phyloP scores from a whole-genome alignment of 2,113 vertebrate species.

The Gorsachius goisagi region DNA sequence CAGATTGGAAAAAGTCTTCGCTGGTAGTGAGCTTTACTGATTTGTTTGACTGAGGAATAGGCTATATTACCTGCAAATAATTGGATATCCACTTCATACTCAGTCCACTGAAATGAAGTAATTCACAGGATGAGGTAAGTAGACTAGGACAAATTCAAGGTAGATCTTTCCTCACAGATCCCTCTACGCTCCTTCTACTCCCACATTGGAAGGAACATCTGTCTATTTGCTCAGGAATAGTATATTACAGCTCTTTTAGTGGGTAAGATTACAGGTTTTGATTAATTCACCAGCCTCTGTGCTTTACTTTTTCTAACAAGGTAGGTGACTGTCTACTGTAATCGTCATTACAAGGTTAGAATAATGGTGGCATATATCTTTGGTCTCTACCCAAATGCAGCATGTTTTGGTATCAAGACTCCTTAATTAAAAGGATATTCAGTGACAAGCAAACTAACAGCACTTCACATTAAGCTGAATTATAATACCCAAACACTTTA shows the following conservation, averaged over 20 bases:
- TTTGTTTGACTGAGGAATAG: not conserved
- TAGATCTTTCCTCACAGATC: not conserved
- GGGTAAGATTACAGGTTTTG: slow-evolving; percentile 8
- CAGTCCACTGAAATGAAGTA: not conserved
- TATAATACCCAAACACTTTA: slow-evolving; percentile 22
- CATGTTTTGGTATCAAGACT: slow-evolving; percentile 6
- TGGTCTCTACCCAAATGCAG: not conserved
- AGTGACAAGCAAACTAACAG: slow-evolving; percentile 49
- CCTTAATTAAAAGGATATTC: slow-evolving; percentile 45
- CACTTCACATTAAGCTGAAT: slow-evolving; percentile 41
- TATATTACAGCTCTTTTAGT: not conserved
- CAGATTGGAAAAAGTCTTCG: not conserved
- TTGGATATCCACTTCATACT: not conserved
- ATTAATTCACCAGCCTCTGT: not conserved
- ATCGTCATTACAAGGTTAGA: not conserved
- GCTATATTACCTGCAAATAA: not conserved
- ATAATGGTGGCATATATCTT: not conserved
- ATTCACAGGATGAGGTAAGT: not conserved
- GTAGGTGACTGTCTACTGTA: not conserved
- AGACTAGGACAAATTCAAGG: not conserved
- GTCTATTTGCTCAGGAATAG: not conserved
- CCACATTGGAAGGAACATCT: not conserved
- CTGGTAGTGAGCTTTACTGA: not conserved
- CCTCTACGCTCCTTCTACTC: not conserved
- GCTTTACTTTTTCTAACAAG: not conserved